Evolutionary conservation across 2,113 vertebrate genomes (phyloP), one percentile per base, ranked within the genome.

Genomic region (Enhydra lutris): DNA sequence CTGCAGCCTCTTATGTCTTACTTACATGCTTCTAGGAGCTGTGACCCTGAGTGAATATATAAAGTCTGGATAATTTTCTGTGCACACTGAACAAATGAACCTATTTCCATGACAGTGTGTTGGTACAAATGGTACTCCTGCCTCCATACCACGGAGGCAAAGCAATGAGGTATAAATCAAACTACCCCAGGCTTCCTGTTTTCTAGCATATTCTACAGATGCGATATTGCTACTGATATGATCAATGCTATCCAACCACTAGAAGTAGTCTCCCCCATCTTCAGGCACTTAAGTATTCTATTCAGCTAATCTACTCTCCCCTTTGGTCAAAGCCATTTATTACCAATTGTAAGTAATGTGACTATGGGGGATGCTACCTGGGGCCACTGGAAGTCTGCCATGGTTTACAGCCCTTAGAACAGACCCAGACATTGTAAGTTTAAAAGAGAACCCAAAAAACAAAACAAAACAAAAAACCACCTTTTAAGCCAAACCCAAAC

Each of bases 321-420:
- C 86, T 93, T 76, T 94, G 82, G 39, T 63, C 73, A 93, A 94
- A 89, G 92, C 36, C 81, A 87, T 96, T 90, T 94, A 83, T 92
- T 93, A 94, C 45, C 80, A 76, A 15, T 65, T 45, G 12, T 71
- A 83, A 97, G 88, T 84, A 87, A 87, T 36, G 36, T 82, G 78
- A 78, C 91, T 82, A 42, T 52, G 17, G 57, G 85, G 63, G 88
- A 31, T 94, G 76, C 81, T 94, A 87, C 71, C 95, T 90, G 61
- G 81, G 91, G 57, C 91, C 92, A 63, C 88, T 67, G 92, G 69
- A 95, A 97, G 55, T 18, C 87, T 80, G 73, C 86, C 73, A 71
- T 39, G n/a, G 79, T 86, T 96, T 92, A 73, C 6, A 65, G 45
- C 21, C 63, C 76, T 93, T 95, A 90, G 80, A 84, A 92, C 7